A percentile compares a stretch with the other conserved stretches of the same genome.
Conservation (phyloP, 2,888 invertebrate genomes). For the Lymantria dispar region DNA sequence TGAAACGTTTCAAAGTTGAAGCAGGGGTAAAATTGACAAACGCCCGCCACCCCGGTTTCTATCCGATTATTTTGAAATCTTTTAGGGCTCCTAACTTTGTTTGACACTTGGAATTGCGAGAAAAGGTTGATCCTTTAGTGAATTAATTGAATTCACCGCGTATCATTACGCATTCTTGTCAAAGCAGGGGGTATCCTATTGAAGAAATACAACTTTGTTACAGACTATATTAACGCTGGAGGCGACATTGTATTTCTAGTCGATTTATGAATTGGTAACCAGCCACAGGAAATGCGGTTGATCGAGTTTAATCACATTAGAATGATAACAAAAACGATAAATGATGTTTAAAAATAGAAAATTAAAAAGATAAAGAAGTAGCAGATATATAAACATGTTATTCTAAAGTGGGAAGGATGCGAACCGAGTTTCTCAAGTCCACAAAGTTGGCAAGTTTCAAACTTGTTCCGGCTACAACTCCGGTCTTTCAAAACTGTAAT, state of each 20-base stretch:
- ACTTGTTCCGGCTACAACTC: constrained; percentile 55
- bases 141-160: constrained; percentile 39
- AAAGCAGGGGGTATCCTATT: constrained; percentile 23
- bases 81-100: constrained; percentile 57
- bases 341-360: too few species aligned
- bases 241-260: not conserved
- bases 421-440: constrained; percentile 37
- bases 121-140: constrained; percentile 40
- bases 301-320: not conserved
- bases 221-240: not conserved
- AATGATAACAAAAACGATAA: not conserved
- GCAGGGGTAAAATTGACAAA: constrained; percentile 65
- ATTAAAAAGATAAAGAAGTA: constrained; percentile 28
- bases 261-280: not conserved
- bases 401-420: constrained; percentile 42
- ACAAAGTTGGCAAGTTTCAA: constrained; percentile 53
- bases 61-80: constrained; percentile 69
- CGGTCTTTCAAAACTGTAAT: constrained; percentile 64
- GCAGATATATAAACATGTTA: constrained; percentile 51
- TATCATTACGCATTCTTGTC: constrained; percentile 35
- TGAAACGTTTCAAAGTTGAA: constrained; percentile 57
- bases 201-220: not conserved
- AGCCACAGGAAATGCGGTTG: not conserved
- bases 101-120: constrained; percentile 44
- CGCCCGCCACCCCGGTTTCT: constrained; percentile 53